These are phyloP conservation scores for Bostrychus sinensis DNA, from an alignment of 2,113 vertebrate species.

Conservation along the genomic window DNA sequence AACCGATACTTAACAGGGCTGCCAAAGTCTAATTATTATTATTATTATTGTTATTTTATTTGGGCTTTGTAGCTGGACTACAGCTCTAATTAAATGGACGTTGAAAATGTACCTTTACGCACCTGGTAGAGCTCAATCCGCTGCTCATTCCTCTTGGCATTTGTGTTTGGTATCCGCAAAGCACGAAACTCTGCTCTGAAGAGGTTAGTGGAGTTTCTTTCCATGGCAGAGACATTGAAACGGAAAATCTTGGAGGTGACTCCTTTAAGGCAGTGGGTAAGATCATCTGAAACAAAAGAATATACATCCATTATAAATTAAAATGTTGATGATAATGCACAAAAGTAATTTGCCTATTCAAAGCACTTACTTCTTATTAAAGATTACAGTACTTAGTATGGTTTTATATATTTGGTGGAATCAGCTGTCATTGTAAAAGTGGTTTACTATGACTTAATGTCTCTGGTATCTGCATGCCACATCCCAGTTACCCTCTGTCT, in stretches of 20 bases:
- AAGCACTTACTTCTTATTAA: slow-evolving; percentile 25
- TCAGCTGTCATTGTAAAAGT: slow-evolving; percentile 48
- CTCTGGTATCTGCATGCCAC: slow-evolving; percentile 60
- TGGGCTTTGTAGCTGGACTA: too few species aligned
- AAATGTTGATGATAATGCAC: too few species aligned
- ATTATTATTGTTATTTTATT: too few species aligned
- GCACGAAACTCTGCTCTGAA: slow-evolving; percentile 93
- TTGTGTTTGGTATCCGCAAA: slow-evolving; percentile 85
- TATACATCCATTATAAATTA: not conserved
- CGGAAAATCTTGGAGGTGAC: slow-evolving; percentile 91
- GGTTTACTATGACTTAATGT: slow-evolving; percentile 54
- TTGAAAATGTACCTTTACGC: slow-evolving; percentile 71
- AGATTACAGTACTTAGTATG: too few species aligned
- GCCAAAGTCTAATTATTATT: too few species aligned
- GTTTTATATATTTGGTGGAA: slow-evolving; percentile 65
- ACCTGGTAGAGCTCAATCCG: slow-evolving; percentile 96
- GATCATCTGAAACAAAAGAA: slow-evolving; percentile 81
- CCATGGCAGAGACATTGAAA: slow-evolving; percentile 90
- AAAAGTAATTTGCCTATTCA: not conserved
- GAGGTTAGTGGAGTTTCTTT: slow-evolving; percentile 91
- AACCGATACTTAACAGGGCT: too few species aligned
- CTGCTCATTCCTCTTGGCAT: slow-evolving; percentile 87
- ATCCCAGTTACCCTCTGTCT: slow-evolving; percentile 29
- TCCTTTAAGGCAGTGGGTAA: slow-evolving; percentile 87
- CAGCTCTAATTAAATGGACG: slow-evolving; percentile 45